phyloP scores from a whole-genome alignment of 2,888 invertebrate genomes.

The Lycaena phlaeas region DNA sequence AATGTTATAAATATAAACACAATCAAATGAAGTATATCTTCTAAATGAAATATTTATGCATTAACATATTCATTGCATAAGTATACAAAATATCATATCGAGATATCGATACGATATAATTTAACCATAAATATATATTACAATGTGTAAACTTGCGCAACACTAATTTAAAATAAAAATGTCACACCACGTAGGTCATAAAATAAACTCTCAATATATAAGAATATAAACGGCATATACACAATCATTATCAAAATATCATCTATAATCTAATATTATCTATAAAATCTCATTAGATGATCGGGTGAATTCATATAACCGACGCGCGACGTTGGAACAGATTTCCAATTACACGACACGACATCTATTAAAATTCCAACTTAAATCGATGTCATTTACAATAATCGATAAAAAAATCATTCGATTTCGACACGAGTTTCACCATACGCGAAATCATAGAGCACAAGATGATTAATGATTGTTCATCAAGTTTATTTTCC shows the following conservation, averaged over 20 bases:
- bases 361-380: conserved; percentile 18
- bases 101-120: too few species aligned
- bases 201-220: conserved; percentile 3
- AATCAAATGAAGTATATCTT: too few species aligned
- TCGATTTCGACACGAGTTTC: conserved; percentile 2
- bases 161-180: not conserved
- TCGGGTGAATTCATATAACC: conserved; percentile 2
- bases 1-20: too few species aligned
- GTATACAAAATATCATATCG: too few species aligned
- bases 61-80: too few species aligned
- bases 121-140: too few species aligned
- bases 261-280: not conserved
- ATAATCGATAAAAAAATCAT: conserved; percentile 1
- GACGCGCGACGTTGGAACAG: conserved; percentile 11
- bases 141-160: conserved; percentile 3
- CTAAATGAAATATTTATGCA: too few species aligned
- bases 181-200: not conserved
- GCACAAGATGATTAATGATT: conserved; percentile 17
- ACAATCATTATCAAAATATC: not conserved
- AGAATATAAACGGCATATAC: not conserved
- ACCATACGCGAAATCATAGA: conserved; percentile 2
- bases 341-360: conserved; percentile 19
- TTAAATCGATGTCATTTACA: conserved; percentile 8
- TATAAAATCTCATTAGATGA: conserved; percentile 14
- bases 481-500: conserved; percentile 15